A percentile compares a stretch with the other conserved stretches of the same genome.
phyloP scores from a whole-genome alignment of 2,113 vertebrate species.

The Megalops atlanticus region DNA sequence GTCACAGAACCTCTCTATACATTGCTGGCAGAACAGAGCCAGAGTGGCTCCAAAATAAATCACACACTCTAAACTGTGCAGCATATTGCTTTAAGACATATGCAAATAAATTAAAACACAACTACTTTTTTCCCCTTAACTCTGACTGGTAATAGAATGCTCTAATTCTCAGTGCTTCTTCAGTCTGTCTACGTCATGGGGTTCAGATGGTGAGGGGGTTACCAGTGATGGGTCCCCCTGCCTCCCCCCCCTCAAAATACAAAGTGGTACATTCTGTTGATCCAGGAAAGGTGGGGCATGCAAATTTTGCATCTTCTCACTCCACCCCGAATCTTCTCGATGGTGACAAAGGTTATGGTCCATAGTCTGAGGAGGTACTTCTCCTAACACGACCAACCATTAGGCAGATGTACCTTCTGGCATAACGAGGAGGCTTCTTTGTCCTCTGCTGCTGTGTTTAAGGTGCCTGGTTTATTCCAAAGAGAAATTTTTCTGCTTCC shows the following conservation, averaged over 20 bases:
- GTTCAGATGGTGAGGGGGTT: neutral
- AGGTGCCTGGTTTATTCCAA: neutral
- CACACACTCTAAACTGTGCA: conserved; percentile 73
- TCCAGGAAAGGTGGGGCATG: neutral
- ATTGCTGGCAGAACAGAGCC: neutral
- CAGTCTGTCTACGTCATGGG: conserved; percentile 60
- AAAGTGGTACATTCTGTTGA: neutral
- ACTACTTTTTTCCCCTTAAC: conserved; percentile 49
- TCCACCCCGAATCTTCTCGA: neutral
- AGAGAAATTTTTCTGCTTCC: neutral
- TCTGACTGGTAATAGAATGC: conserved; percentile 51
- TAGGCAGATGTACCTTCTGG: neutral
- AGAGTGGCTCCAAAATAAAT: conserved; percentile 43
- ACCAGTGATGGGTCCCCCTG: neutral
- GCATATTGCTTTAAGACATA: conserved; percentile 79
- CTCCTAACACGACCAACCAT: neutral
- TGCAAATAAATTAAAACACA: conserved; percentile 73
- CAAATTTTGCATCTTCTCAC: neutral
- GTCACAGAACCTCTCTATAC: neutral
- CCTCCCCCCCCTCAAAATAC: conserved; percentile 11
- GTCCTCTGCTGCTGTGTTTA: no score
- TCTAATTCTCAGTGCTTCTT: conserved; percentile 65
- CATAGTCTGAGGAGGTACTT: neutral
- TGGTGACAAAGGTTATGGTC: neutral
- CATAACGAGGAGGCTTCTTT: neutral